A percentile compares a stretch with the other conserved stretches of the same genome.
Evolutionary conservation across 2,797 vertebrate species (phyloP).

Genomic region (Muscicapa comitata): DNA sequence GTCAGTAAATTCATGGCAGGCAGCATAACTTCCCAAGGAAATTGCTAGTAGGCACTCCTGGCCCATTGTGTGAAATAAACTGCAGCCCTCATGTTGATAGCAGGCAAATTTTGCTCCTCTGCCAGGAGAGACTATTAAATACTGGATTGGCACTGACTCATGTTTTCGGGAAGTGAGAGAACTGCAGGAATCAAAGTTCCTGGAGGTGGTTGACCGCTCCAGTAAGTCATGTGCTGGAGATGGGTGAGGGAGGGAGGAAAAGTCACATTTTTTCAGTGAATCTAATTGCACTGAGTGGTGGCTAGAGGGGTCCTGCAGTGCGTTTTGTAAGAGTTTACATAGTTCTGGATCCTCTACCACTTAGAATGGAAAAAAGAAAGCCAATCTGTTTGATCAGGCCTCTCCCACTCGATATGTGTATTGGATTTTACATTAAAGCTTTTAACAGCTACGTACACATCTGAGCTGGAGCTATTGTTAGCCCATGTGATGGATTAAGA

Average conservation of each 20-base stretch:
- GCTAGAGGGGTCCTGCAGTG: slow-evolving; percentile 4
- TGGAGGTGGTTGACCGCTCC: background rate
- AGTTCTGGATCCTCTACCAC: slow-evolving; percentile 70
- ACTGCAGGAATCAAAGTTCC: background rate
- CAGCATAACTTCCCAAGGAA: background rate
- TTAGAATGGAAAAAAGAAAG: slow-evolving; percentile 76
- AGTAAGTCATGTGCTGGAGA: background rate
- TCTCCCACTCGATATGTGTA: slow-evolving; percentile 71
- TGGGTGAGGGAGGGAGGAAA: background rate
- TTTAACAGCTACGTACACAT: slow-evolving; percentile 79
- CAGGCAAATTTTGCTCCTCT: background rate
- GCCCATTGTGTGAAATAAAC: background rate
- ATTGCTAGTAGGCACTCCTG: background rate
- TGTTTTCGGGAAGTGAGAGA: background rate
- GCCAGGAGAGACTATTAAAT: background rate
- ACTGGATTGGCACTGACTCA: fast-evolving
- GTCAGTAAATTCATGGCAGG: background rate
- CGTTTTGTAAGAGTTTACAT: slow-evolving; percentile 64
- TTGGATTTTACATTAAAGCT: slow-evolving; percentile 81
- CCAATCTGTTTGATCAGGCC: slow-evolving; percentile 81
- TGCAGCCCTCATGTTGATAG: background rate
- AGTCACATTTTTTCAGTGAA: background rate
- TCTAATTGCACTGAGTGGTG: background rate
- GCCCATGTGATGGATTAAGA: slow-evolving; percentile 84
- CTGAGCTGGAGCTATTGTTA: slow-evolving; percentile 82